Conservation (phyloP, 2,113 vertebrate species). For the Aptenodytes patagonicus region DNA sequence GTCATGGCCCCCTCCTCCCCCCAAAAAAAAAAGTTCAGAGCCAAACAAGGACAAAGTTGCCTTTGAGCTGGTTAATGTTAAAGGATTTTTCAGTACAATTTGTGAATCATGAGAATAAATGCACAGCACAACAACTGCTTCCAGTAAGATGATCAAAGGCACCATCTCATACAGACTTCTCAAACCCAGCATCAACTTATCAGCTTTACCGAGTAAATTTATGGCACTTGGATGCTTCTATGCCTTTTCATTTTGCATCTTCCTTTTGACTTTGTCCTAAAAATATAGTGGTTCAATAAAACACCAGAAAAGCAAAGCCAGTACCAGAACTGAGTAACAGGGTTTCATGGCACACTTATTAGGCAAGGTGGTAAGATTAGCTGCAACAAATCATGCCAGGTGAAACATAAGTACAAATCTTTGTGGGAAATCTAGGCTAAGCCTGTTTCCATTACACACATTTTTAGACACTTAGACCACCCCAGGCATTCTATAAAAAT, state of each 20-base stretch:
- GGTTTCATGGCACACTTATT: not conserved
- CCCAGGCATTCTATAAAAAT: not conserved
- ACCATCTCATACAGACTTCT: not conserved
- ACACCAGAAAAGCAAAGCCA: not conserved
- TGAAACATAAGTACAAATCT: not conserved
- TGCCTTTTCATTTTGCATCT: not conserved
- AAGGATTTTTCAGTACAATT: not conserved
- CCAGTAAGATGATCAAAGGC: not conserved
- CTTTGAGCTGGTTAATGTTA: not conserved
- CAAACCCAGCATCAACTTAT: not conserved
- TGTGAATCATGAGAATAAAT: not conserved
- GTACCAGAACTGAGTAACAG: not conserved
- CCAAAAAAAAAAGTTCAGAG: not conserved
- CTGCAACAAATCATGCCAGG: constrained; percentile 13
- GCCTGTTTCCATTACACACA: not conserved
- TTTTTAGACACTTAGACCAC: constrained; percentile 34
- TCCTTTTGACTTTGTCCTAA: not conserved
- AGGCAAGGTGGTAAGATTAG: not conserved
- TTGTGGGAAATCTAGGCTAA: constrained; percentile 5
- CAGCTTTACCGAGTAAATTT: not conserved
- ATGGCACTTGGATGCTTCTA: not conserved
- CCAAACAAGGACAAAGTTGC: not conserved
- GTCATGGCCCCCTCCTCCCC: accelerated
- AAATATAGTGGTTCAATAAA: not conserved
- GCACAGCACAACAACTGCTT: not conserved